Evolutionary conservation across 1,140 invertebrate species (phyloP).

Genomic region (Brachionus rotundiformis): DNA sequence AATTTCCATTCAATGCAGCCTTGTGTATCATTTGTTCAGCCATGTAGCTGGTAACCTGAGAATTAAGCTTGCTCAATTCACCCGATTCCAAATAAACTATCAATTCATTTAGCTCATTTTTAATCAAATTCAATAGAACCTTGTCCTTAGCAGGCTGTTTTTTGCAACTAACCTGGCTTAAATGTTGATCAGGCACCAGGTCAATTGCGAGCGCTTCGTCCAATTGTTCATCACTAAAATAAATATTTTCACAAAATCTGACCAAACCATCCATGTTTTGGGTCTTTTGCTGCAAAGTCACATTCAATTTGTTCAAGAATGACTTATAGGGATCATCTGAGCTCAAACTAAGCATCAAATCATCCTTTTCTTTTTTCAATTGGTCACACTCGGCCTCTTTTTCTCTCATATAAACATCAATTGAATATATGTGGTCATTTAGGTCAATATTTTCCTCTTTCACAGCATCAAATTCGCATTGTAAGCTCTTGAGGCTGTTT

Average conservation of each 20-base stretch:
- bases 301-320: neutral
- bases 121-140: neutral
- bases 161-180: neutral
- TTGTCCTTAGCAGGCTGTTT: neutral
- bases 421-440: conserved; percentile 45
- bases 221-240: neutral
- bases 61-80: neutral
- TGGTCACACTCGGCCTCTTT: conserved; percentile 47
- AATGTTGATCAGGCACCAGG: neutral
- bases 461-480: neutral
- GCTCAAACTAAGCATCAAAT: neutral
- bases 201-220: neutral
- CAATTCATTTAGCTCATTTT: conserved; percentile 4
- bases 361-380: conserved; percentile 32
- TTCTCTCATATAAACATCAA: conserved; percentile 51
- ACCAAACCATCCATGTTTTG: neutral
- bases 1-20: conserved; percentile 6
- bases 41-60: conserved; percentile 11
- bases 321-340: neutral
- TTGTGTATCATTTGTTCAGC: conserved; percentile 48
- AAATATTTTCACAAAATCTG: neutral
- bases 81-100: neutral
- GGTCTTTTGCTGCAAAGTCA: neutral
- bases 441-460: conserved; percentile 42
- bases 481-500: neutral